Percentiles rank a stretch among this genome's conserved stretches.
Evolutionary conservation across 2,888 invertebrate genomes (phyloP).

Genomic region (Tenthredo scrophulariae): DNA sequence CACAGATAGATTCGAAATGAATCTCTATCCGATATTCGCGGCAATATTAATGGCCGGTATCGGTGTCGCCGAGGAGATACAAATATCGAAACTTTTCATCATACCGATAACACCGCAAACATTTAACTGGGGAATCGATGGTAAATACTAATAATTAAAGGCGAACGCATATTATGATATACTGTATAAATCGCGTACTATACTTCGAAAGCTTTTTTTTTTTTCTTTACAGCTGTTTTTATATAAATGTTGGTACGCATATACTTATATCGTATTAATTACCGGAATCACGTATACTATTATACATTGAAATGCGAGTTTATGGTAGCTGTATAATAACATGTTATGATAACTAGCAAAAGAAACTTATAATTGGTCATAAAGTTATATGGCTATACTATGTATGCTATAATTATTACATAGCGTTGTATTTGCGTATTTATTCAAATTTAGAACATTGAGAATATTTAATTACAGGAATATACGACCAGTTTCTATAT

Average conservation of each 20-base stretch:
- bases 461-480: constrained; percentile 76
- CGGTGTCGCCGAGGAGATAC: constrained; percentile 79
- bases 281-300: background rate
- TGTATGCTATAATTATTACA: background rate
- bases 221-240: background rate
- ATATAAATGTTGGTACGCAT: background rate
- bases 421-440: background rate
- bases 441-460: background rate
- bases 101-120: constrained; percentile 88
- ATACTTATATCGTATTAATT: background rate
- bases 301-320: background rate
- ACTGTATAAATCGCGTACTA: background rate
- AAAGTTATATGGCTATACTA: background rate
- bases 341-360: background rate
- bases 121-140: constrained; percentile 90
- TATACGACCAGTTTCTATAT: constrained; percentile 84
- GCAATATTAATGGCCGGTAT: constrained; percentile 54
- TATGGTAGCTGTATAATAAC: background rate
- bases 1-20: background rate
- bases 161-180: background rate
- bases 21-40: constrained; percentile 63
- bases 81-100: constrained; percentile 88
- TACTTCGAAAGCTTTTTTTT: background rate
- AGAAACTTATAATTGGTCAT: constrained; percentile 3
- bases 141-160: constrained; percentile 74